These are phyloP conservation scores for Taeniopygia guttata DNA, from an alignment of 2,797 vertebrate species.

Conservation along the genomic window DNA sequence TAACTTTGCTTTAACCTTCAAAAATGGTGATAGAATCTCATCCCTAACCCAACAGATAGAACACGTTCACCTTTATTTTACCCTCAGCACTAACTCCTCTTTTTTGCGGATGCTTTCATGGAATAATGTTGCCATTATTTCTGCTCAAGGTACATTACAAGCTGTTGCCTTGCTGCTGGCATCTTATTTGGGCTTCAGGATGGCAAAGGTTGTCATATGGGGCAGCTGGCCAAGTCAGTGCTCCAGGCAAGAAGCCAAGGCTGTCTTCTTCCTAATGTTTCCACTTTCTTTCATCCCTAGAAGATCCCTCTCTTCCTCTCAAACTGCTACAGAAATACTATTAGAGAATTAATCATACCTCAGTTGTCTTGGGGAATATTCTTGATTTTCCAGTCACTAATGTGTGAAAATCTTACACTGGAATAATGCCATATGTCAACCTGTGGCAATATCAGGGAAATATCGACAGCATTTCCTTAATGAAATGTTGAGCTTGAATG, in stretches of 20 bases:
- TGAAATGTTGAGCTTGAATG: conserved; percentile 36
- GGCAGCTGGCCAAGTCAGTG: background rate
- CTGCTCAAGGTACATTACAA: background rate
- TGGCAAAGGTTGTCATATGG: background rate
- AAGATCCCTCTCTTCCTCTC: background rate
- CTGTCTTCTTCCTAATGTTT: background rate
- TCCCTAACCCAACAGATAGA: background rate
- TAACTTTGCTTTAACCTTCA: background rate
- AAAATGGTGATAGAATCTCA: background rate
- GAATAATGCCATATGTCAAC: conserved; percentile 49
- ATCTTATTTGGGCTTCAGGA: background rate
- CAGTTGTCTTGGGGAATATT: conserved; percentile 30
- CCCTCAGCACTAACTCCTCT: background rate
- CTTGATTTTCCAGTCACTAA: conserved; percentile 49
- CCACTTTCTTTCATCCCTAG: background rate
- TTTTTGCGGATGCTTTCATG: background rate
- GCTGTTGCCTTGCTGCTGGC: background rate
- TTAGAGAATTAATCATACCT: conserved; percentile 56
- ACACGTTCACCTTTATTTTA: background rate
- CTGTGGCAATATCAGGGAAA: conserved; percentile 40
- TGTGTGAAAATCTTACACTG: conserved; percentile 35
- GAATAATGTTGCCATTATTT: background rate
- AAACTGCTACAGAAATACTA: conserved; percentile 18
- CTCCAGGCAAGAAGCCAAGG: conserved; percentile 39
- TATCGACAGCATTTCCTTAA: conserved; percentile 47